Percentiles rank a stretch among this genome's conserved stretches.
Evolutionary conservation across 2,888 invertebrate genomes (phyloP).

Genomic region (Platerodrilus igneus): DNA sequence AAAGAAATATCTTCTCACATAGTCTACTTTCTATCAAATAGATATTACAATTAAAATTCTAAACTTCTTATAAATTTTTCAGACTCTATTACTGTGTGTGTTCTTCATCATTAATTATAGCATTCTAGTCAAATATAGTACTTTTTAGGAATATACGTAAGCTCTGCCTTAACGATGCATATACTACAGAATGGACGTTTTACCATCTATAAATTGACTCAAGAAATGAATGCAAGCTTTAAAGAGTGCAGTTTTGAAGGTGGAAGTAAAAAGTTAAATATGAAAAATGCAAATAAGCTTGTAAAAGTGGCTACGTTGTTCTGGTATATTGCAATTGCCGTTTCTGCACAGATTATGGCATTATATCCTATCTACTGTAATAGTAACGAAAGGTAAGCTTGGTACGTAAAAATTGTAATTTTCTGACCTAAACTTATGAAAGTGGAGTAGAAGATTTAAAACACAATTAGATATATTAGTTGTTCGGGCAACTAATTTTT

Average conservation of each 20-base stretch:
- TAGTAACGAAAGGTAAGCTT: constrained; percentile 8
- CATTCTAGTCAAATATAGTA: too few relatives aligned
- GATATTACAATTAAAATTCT: too few relatives aligned
- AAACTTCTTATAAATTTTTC: background rate
- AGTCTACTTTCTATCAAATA: too few relatives aligned
- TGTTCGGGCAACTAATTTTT: too few relatives aligned
- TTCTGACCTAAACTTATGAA: background rate
- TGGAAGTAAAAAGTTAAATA: constrained; percentile 2
- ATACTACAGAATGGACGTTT: constrained; percentile 2
- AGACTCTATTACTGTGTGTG: background rate
- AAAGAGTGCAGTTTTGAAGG: background rate
- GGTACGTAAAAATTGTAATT: background rate
- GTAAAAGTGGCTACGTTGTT: constrained; percentile 3
- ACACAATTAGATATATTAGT: too few relatives aligned
- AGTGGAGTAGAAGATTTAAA: background rate
- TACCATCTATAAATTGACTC: constrained; percentile 4
- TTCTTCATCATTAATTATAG: background rate
- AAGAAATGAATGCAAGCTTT: constrained; percentile 7
- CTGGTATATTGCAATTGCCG: constrained; percentile 9
- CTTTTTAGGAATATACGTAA: constrained; percentile 12
- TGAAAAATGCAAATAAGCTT: constrained; percentile 6
- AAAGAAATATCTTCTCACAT: too few relatives aligned
- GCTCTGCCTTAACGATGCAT: constrained; percentile 8
- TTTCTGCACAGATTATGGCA: constrained; percentile 12
- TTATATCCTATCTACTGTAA: constrained; percentile 8